These are phyloP conservation scores for Crematogaster levior DNA, from an alignment of 2,888 invertebrate species.

Conservation along the genomic window DNA sequence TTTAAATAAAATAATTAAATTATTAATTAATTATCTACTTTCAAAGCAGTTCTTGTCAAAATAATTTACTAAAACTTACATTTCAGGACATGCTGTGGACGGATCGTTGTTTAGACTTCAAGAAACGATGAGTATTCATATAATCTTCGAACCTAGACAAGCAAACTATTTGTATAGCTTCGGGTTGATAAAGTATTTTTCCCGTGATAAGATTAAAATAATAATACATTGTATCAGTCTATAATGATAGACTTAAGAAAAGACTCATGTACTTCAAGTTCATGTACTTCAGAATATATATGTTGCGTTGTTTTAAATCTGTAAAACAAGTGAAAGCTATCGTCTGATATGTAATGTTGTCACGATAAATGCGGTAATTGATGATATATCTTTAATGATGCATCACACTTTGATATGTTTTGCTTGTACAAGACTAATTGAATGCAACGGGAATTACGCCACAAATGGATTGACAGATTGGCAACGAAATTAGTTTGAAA, in stretches of 20 bases:
- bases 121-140: neutral
- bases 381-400: slow-evolving; percentile 11
- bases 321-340: neutral
- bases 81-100: neutral
- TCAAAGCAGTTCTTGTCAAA: neutral
- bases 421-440: neutral
- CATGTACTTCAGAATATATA: neutral
- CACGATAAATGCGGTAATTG: neutral
- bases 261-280: neutral
- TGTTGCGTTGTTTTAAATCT: neutral
- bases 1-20: no score
- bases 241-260: neutral
- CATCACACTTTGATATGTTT: slow-evolving; percentile 10
- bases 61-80: neutral
- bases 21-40: neutral
- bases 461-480: slow-evolving; percentile 3
- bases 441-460: slow-evolving; percentile 24
- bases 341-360: neutral
- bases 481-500: neutral
- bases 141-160: neutral
- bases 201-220: neutral
- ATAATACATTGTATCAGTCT: neutral
- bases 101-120: neutral
- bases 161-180: neutral
- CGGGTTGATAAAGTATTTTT: neutral